Evolutionary conservation across 2,797 vertebrate genomes (phyloP).

Genomic region (Coregonus ussuriensis): DNA sequence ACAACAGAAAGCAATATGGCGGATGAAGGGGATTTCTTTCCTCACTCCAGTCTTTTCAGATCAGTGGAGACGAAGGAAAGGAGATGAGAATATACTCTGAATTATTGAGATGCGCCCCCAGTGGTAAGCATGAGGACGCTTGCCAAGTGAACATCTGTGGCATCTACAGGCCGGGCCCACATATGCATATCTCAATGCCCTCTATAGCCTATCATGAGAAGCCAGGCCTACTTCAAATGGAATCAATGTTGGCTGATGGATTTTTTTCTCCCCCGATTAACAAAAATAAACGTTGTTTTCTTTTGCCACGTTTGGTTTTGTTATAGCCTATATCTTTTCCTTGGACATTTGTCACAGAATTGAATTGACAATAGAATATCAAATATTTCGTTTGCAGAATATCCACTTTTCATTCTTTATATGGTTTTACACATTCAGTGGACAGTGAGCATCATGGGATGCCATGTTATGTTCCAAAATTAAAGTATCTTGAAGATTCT

Average conservation of each 20-base stretch:
- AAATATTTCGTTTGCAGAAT: too few species aligned
- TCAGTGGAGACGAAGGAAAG: background rate
- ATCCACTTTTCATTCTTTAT: too few species aligned
- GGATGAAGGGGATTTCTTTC: background rate
- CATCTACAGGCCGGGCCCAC: background rate
- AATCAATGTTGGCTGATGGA: background rate
- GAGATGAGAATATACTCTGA: constrained; percentile 6
- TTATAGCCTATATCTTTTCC: background rate
- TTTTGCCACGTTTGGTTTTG: background rate
- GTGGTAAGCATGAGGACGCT: constrained; percentile 1
- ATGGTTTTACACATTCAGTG: too few species aligned
- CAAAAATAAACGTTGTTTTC: background rate
- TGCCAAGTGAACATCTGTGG: background rate
- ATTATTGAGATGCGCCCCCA: constrained; percentile 10
- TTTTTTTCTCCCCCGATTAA: background rate
- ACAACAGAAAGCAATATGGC: constrained; percentile 6
- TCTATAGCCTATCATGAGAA: background rate
- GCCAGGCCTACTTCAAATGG: background rate
- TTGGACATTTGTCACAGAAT: too few species aligned
- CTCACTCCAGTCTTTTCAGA: background rate
- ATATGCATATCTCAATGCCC: too few species aligned
- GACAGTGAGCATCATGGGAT: background rate
- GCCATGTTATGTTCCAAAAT: background rate
- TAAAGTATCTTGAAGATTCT: background rate
- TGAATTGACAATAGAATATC: too few species aligned